Conservation (phyloP, 2,888 invertebrate species). For the Patella ulyssiponensis region DNA sequence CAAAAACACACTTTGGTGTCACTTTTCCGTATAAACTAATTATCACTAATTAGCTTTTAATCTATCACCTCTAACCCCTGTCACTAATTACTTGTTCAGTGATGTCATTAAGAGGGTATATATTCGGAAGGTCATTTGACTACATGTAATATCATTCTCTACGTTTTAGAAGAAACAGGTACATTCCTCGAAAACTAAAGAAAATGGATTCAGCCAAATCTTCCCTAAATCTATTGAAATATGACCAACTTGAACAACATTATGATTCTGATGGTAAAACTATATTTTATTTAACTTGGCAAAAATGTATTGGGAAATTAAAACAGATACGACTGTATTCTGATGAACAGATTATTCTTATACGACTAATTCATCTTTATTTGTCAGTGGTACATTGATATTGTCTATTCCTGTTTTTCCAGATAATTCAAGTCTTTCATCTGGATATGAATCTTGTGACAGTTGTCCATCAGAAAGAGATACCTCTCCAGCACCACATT, state of each 20-base stretch:
- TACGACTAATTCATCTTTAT: neutral
- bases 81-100: neutral
- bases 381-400: neutral
- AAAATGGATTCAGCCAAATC: neutral
- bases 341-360: neutral
- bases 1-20: too few species aligned
- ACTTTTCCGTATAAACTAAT: too few species aligned
- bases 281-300: too few species aligned
- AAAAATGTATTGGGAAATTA: neutral
- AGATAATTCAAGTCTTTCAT: neutral
- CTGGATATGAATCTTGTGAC: constrained; percentile 6
- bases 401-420: neutral
- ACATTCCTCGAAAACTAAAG: neutral
- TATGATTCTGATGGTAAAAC: constrained; percentile 3
- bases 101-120: neutral
- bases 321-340: neutral
- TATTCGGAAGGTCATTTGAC: neutral
- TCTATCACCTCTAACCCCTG: neutral
- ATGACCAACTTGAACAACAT: neutral
- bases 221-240: neutral
- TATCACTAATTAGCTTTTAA: too few species aligned
- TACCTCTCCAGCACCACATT: neutral
- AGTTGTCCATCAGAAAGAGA: neutral
- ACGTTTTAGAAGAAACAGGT: neutral
- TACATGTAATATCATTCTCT: neutral